Conservation (phyloP, 2,797 vertebrate species). For the Lacerta agilis region DNA sequence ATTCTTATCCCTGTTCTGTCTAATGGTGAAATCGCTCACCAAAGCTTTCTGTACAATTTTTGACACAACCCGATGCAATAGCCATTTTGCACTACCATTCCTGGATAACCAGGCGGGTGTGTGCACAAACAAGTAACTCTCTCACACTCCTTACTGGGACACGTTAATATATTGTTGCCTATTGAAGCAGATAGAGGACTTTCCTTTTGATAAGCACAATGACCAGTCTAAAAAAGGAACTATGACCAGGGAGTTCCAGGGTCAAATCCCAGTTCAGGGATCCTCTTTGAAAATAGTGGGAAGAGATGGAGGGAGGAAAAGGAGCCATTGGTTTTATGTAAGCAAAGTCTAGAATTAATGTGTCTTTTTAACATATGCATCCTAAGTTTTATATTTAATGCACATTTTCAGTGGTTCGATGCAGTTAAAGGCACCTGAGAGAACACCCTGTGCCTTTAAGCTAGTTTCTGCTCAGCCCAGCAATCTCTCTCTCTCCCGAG, state of each 20-base stretch:
- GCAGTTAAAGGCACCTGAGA: not conserved
- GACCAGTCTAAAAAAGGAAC: too few species aligned
- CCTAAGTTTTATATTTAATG: constrained; percentile 2
- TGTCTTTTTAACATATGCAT: not conserved
- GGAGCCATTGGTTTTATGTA: not conserved
- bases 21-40: too few species aligned
- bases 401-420: not conserved
- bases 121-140: not conserved
- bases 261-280: not conserved
- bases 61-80: not conserved
- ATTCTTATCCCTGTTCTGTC: not conserved
- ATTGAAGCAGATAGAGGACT: not conserved
- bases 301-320: not conserved
- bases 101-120: not conserved
- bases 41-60: not conserved
- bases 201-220: not conserved
- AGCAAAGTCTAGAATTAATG: constrained; percentile 4
- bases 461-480: constrained; percentile 45
- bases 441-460: constrained; percentile 27
- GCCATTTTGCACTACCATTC: not conserved
- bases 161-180: not conserved
- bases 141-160: too few species aligned
- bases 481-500: constrained; percentile 42
- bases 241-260: too few species aligned
- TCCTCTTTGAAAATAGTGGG: not conserved